Conservation (phyloP, 2,888 invertebrate species). For the Melipona bicolor region DNA sequence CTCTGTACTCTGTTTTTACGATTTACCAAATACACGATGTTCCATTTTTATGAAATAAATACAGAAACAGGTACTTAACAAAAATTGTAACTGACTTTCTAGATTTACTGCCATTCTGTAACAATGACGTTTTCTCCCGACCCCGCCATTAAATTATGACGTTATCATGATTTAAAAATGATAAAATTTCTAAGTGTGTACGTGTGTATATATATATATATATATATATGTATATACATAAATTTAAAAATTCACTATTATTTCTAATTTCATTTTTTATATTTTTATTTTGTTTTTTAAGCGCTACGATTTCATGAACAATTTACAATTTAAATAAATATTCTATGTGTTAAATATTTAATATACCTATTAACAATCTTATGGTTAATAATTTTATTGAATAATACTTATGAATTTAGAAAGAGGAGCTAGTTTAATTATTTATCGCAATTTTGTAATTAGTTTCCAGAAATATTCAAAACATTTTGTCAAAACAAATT, state of each 20-base stretch:
- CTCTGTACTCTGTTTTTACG: conserved; percentile 16
- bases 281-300: not conserved
- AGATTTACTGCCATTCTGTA: conserved; percentile 63
- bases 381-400: not conserved
- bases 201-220: not conserved
- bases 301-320: not conserved
- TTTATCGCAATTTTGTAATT: not conserved
- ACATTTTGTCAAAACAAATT: conserved; percentile 1
- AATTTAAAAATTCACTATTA: conserved; percentile 10
- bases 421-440: not conserved
- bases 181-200: conserved; percentile 5
- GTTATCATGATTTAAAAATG: conserved; percentile 38
- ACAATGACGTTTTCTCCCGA: conserved; percentile 60
- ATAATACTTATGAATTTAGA: not conserved
- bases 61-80: conserved; percentile 16
- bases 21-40: conserved; percentile 42
- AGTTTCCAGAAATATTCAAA: not conserved
- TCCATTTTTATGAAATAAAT: conserved; percentile 42
- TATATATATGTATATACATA: not conserved
- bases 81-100: conserved; percentile 26
- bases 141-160: conserved; percentile 53
- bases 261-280: not conserved
- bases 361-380: not conserved
- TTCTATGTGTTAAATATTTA: too few species aligned
- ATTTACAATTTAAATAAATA: not conserved